Percentiles rank a stretch among this genome's conserved stretches.
phyloP scores from a whole-genome alignment of 64 coral and sea anemone genomes.

The Montipora cactus region DNA sequence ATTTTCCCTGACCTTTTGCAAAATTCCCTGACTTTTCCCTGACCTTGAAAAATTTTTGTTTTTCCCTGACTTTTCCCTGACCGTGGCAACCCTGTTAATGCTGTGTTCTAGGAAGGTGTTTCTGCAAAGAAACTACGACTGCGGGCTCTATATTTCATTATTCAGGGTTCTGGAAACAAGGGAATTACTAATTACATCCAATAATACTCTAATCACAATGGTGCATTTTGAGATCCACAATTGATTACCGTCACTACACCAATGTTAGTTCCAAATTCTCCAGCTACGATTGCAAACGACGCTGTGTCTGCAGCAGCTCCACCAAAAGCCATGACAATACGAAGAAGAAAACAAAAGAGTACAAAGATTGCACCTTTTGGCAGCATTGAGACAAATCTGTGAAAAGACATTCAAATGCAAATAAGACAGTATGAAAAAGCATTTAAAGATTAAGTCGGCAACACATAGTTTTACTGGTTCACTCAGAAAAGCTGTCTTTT shows the following conservation, averaged over 20 bases:
- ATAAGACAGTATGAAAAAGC: no score
- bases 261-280: slow-evolving; percentile 87
- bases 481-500: no score
- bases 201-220: background rate
- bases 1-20: no score
- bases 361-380: slow-evolving; percentile 75
- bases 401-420: background rate
- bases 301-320: slow-evolving; percentile 89
- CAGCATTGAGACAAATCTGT: slow-evolving; percentile 84
- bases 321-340: slow-evolving; percentile 83
- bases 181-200: no score
- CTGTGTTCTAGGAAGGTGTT: no score
- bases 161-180: no score
- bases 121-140: no score
- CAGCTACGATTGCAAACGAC: slow-evolving; percentile 90
- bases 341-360: slow-evolving; percentile 85
- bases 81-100: slow-evolving; percentile 69
- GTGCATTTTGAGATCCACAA: background rate
- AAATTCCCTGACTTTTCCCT: no score
- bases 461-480: no score
- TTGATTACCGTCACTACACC: slow-evolving; percentile 80
- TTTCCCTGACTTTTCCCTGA: slow-evolving; percentile 79
- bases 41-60: background rate
- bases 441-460: no score
- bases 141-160: no score